Evolutionary conservation across 2,113 vertebrate species (phyloP).

Genomic region (Ceuthmochares aereus): DNA sequence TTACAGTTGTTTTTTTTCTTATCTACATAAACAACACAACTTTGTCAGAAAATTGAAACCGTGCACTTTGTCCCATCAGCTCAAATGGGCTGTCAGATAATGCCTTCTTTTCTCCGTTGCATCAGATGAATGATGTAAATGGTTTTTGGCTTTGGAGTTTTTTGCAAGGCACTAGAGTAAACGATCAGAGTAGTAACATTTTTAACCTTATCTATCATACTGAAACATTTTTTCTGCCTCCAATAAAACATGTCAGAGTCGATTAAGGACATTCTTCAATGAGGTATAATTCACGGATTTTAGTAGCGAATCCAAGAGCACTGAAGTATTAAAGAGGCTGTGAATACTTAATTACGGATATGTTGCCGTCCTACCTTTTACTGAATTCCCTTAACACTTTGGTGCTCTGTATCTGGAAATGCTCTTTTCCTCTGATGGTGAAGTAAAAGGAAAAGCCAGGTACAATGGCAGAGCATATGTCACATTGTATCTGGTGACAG

Average conservation of each 20-base stretch:
- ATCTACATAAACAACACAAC: constrained; percentile 81
- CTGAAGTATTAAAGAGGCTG: constrained; percentile 81
- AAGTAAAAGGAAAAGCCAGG: constrained; percentile 78
- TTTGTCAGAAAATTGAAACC: constrained; percentile 82
- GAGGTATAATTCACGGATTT: constrained; percentile 82
- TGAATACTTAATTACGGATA: constrained; percentile 81
- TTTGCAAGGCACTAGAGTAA: constrained; percentile 80
- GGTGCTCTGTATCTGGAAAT: constrained; percentile 73
- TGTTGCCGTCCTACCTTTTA: constrained; percentile 74
- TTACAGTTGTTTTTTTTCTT: constrained; percentile 46
- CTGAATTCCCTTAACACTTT: constrained; percentile 70
- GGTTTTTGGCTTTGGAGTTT: constrained; percentile 80
- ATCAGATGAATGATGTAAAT: constrained; percentile 80
- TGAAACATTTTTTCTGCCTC: constrained; percentile 87
- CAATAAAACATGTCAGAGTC: constrained; percentile 86
- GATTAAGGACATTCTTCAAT: constrained; percentile 86
- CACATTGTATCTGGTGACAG: constrained; percentile 93
- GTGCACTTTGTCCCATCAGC: constrained; percentile 78
- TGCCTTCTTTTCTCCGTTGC: constrained; percentile 60
- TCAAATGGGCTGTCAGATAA: constrained; percentile 80
- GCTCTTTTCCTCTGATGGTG: constrained; percentile 68
- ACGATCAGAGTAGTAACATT: constrained; percentile 85
- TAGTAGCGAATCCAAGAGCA: constrained; percentile 75
- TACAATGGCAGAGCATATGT: constrained; percentile 84
- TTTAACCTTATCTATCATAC: constrained; percentile 91